These are phyloP conservation scores for Andrena camellia DNA, from an alignment of 2,888 invertebrate genomes.

Conservation along the genomic window DNA sequence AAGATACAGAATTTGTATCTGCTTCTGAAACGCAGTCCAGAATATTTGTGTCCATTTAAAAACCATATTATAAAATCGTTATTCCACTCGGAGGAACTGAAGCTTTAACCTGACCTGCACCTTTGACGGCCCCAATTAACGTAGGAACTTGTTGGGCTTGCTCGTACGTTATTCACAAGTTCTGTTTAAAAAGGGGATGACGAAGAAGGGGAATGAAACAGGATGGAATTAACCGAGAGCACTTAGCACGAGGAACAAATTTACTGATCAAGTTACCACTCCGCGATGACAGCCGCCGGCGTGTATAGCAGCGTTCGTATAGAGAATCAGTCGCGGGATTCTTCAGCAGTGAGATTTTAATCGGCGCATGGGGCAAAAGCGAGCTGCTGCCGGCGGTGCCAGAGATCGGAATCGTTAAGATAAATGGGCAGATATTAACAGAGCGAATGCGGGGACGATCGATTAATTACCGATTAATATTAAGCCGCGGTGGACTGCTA, in stretches of 20 bases:
- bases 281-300: conserved; percentile 29
- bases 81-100: too few species aligned
- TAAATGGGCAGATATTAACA: conserved; percentile 60
- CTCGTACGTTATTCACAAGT: background rate
- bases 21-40: too few species aligned
- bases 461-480: conserved; percentile 69
- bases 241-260: conserved; percentile 25
- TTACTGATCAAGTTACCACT: conserved; percentile 34
- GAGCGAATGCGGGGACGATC: conserved; percentile 42
- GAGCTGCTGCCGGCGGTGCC: conserved; percentile 36
- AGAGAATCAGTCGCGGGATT: conserved; percentile 35
- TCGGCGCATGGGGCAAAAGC: conserved; percentile 17
- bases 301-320: conserved; percentile 31
- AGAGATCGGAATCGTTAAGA: conserved; percentile 67
- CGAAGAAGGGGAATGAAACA: background rate
- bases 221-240: background rate
- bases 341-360: conserved; percentile 45
- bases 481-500: conserved; percentile 37
- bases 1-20: too few species aligned
- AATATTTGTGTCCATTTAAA: too few species aligned
- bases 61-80: too few species aligned
- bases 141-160: too few species aligned
- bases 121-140: too few species aligned
- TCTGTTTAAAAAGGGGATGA: background rate
- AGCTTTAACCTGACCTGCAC: too few species aligned